A percentile compares a stretch with the other conserved stretches of the same genome.
Evolutionary conservation across 2,888 invertebrate genomes (phyloP).

Genomic region (Callinectes sapidus): DNA sequence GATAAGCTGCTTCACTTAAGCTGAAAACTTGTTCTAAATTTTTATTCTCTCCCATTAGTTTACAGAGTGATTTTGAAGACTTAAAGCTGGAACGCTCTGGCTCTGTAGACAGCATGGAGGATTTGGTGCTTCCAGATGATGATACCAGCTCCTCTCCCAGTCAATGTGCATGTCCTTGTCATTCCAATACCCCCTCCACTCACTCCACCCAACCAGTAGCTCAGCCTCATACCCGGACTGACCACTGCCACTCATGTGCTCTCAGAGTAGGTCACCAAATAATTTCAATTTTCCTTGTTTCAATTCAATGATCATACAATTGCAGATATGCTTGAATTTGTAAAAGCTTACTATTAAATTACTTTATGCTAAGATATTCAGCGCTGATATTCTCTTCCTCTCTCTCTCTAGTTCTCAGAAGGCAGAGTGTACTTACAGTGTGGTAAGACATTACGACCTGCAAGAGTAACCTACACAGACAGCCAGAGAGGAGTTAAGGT

Average conservation of each 20-base stretch:
- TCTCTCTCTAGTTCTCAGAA: slow-evolving; percentile 57
- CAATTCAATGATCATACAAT: background rate
- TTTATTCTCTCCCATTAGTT: slow-evolving; percentile 22
- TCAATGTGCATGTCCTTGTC: slow-evolving; percentile 58
- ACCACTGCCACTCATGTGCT: slow-evolving; percentile 61
- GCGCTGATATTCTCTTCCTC: background rate
- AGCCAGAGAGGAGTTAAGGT: slow-evolving; percentile 8
- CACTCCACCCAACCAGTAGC: background rate
- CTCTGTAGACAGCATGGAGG: slow-evolving; percentile 57
- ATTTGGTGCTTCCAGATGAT: slow-evolving; percentile 51
- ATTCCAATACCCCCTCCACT: slow-evolving; percentile 33
- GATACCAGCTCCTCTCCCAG: slow-evolving; percentile 48
- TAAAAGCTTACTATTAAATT: background rate
- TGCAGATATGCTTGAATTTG: background rate
- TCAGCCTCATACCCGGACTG: background rate
- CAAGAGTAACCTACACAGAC: slow-evolving; percentile 51
- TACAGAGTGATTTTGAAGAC: slow-evolving; percentile 63
- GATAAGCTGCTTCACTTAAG: no score
- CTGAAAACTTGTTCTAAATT: background rate
- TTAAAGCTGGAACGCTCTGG: slow-evolving; percentile 50
- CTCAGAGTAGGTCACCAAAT: slow-evolving; percentile 48
- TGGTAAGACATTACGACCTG: slow-evolving; percentile 60
- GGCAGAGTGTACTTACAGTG: slow-evolving; percentile 63
- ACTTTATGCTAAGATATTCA: background rate
- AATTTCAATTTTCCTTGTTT: background rate